phyloP scores from a whole-genome alignment of 2,888 invertebrate genomes.

The Drosophila vallismaia region DNA sequence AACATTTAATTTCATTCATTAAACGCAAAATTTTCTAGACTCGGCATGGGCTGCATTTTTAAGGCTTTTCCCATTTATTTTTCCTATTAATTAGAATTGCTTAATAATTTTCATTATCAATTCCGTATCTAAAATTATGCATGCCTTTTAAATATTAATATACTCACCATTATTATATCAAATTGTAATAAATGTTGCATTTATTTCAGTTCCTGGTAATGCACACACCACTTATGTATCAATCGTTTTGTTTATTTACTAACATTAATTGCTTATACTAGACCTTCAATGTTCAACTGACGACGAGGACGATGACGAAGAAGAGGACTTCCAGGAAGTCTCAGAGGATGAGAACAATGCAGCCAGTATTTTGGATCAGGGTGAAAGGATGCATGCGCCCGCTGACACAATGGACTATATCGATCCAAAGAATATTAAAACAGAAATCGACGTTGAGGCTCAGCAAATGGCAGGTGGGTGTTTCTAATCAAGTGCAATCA shows the following conservation, averaged over 20 bases:
- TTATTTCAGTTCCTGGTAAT: conserved; percentile 36
- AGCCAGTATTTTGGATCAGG: conserved; percentile 83
- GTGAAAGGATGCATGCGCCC: conserved; percentile 76
- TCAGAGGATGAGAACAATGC: conserved; percentile 85
- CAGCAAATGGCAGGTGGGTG: conserved; percentile 75
- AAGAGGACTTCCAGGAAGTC: conserved; percentile 86
- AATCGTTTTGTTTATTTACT: conserved; percentile 5
- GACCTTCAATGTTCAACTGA: conserved; percentile 90
- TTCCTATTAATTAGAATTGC: conserved; percentile 8
- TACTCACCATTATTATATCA: background rate
- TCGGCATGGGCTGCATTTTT: conserved; percentile 3
- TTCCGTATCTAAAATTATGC: conserved; percentile 2
- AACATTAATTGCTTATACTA: conserved; percentile 60
- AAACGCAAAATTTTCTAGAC: conserved; percentile 4
- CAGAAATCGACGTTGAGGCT: conserved; percentile 76
- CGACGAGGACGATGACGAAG: conserved; percentile 87
- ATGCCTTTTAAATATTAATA: conserved; percentile 1
- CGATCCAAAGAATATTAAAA: conserved; percentile 78
- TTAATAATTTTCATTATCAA: background rate
- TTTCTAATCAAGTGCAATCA: background rate
- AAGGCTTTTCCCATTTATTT: conserved; percentile 2
- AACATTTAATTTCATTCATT: background rate
- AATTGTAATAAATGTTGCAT: conserved; percentile 5
- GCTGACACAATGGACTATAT: conserved; percentile 66
- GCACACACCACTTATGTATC: conserved; percentile 4